Evolutionary conservation across 1,140 invertebrate genomes (phyloP), one percentile per base, ranked within the genome.

Genomic region (Pachypsylla venusta): DNA sequence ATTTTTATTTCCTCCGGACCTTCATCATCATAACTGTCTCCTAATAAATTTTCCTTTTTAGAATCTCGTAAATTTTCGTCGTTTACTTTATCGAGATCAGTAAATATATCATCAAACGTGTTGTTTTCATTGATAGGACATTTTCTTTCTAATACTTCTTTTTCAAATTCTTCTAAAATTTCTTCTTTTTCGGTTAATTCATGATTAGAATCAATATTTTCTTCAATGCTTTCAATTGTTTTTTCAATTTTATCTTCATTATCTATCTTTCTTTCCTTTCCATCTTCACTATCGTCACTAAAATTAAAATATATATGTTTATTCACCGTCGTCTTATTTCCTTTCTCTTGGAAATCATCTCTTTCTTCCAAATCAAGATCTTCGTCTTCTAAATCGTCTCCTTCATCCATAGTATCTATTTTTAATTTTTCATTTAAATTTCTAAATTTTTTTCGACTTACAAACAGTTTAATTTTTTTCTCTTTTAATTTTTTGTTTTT

Each of bases 221-320:
- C 16, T 10, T 5, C 16, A 48, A 19, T 48, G 16, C 16, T 22
- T n/a, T 19, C 42, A 48, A 19, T 48, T 5, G 42, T 48, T 48
- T 48, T 48, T 3, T 10, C n/a, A 19, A 3, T n/a, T 10, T 48
- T 19, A 4, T 22, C 42, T 48, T 48, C n/a, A 5, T 3, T n/a
- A 19, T 4, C 42, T 10, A 4, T n/a, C 22, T 48, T n/a, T 19
- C 22, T 19, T 5, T 4, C 5, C 4, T 48, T 48, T 48, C 22
- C 16, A 10, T 5, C 16, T 19, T n/a, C n/a, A 19, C 22, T 22
- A 4, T 48, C 42, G 16, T 48, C 42, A 48, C 42, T 48, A 22
- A 10, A 48, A 22, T 48, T 48, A 48, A 48, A 48, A n/a, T 10
- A 48, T n/a, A n/a, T 48, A 19, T 48, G 42, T n/a, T 48, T 48